Conservation (phyloP, 2,888 invertebrate genomes). For the Pristionchus arcanus region DNA sequence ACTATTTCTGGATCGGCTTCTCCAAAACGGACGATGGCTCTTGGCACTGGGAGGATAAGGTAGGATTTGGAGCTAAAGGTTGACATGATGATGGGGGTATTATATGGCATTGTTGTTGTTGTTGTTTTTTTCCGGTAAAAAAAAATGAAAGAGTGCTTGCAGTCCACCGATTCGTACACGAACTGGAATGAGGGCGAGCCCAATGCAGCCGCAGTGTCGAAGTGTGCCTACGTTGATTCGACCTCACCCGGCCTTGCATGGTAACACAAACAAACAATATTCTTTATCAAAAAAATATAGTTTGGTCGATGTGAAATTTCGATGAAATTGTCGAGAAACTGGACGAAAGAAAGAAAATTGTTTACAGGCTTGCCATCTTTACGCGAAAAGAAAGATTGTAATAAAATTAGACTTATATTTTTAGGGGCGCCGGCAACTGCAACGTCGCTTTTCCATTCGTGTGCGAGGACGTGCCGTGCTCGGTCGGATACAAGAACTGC, state of each 20-base stretch:
- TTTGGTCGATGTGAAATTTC: no score
- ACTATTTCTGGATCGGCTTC: background rate
- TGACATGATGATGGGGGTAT: no score
- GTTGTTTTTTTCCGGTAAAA: no score
- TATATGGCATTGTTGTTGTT: no score
- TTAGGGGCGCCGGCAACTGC: background rate
- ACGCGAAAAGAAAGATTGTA: no score
- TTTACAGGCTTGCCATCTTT: no score
- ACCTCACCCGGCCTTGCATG: background rate
- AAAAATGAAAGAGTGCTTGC: background rate
- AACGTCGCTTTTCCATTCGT: background rate
- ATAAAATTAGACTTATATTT: background rate
- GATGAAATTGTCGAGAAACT: no score
- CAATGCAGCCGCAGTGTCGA: background rate
- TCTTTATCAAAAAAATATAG: no score
- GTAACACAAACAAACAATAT: no score
- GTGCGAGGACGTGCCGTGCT: background rate
- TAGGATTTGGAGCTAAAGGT: no score
- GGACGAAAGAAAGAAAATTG: no score
- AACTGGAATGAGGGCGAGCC: background rate
- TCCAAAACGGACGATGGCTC: background rate
- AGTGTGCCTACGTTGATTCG: background rate
- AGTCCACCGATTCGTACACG: background rate
- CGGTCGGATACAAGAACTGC: conserved; percentile 3
- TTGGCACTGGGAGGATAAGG: background rate